phyloP scores from a whole-genome alignment of 37 sponge, comb jelly and placozoan species.

The Crambe crambe region DNA sequence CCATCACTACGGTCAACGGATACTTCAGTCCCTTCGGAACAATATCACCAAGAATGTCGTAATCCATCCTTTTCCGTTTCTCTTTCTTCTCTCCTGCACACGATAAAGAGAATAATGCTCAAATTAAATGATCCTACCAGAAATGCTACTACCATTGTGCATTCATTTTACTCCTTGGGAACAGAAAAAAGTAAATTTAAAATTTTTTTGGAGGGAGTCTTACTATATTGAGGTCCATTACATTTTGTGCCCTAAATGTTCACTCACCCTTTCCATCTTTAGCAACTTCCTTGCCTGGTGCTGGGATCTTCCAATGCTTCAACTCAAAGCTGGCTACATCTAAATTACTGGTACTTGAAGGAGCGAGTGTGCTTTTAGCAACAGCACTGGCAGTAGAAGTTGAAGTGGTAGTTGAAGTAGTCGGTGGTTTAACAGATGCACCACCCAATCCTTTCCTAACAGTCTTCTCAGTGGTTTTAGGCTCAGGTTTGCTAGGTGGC shows the following conservation, averaged over 20 bases:
- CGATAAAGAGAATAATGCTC: no score
- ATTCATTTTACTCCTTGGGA: no score
- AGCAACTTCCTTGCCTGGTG: not conserved
- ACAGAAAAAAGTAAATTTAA: no score
- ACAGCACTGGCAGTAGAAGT: not conserved
- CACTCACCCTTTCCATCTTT: not conserved
- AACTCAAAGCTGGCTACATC: constrained; percentile 5
- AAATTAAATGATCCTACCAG: no score
- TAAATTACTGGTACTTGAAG: not conserved
- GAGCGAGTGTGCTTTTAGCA: not conserved
- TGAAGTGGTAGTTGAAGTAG: constrained; percentile 8
- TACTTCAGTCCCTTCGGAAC: not conserved
- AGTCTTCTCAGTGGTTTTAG: not conserved
- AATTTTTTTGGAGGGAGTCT: no score
- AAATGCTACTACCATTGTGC: no score
- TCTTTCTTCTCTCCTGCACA: no score
- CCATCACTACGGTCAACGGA: not conserved
- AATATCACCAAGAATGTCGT: not conserved
- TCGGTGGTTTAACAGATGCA: not conserved
- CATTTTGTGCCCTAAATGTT: no score
- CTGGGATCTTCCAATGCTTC: not conserved
- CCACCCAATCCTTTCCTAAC: not conserved
- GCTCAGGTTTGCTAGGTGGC: not conserved
- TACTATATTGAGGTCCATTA: no score
- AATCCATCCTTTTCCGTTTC: no score